Evolutionary conservation across 1,140 invertebrate genomes (phyloP).

Genomic region (Asobara japonica): DNA sequence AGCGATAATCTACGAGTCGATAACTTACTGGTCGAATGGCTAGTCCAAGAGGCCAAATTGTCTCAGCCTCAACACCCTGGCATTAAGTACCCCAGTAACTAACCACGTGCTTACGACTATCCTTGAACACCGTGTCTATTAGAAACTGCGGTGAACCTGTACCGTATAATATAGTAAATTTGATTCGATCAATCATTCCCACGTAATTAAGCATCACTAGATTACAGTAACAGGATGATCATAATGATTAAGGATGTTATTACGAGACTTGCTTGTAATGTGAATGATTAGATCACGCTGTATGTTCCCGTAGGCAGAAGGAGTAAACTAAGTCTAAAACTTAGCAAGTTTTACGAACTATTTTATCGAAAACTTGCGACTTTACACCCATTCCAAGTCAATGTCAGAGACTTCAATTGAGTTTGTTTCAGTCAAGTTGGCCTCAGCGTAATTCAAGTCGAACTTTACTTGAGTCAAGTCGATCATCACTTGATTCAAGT

Average conservation of each 20-base stretch:
- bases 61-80: conserved; percentile 14
- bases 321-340: too few relatives aligned
- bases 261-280: too few relatives aligned
- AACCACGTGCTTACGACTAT: conserved; percentile 1
- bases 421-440: too few relatives aligned
- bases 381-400: too few relatives aligned
- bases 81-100: conserved; percentile 2
- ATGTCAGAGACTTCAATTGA: too few relatives aligned
- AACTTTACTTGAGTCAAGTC: too few relatives aligned
- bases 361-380: too few relatives aligned
- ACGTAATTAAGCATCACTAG: neutral
- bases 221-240: neutral
- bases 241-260: neutral
- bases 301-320: too few relatives aligned
- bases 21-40: conserved; percentile 55
- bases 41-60: conserved; percentile 38
- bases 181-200: neutral
- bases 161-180: neutral
- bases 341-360: too few relatives aligned
- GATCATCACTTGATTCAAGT: too few relatives aligned
- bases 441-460: too few relatives aligned
- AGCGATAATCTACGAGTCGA: conserved; percentile 54
- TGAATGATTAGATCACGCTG: too few relatives aligned
- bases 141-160: neutral
- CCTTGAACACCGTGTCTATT: conserved; percentile 7